Base-by-base conservation (phyloP, 2,113 vertebrate species). In the Eudorcas thomsonii region DNA sequence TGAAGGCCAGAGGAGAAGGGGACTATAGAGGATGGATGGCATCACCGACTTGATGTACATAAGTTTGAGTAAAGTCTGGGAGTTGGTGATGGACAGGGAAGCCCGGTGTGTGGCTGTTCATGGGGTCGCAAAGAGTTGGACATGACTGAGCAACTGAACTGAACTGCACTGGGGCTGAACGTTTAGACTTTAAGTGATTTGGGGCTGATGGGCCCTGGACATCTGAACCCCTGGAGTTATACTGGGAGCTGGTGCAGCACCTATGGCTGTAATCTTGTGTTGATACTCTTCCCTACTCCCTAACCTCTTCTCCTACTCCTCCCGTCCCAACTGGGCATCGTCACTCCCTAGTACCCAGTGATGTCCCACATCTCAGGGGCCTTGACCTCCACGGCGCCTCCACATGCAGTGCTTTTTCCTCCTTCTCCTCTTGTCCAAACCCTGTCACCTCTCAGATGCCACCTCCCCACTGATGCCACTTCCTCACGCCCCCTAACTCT, bases 21-120 rank as follows among this genome's bases (percentile, higher is more conserved):
- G 19, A 71, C 0, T 2, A 71, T 19, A 71, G 64, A 71, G n/a
- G n/a, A 39, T 39, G 67, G 10, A 71, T 23, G n/a, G 67, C n/a
- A 39, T 13, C 67, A 39, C n/a, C 5, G 0, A 39, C 67, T 39
- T 0, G 0, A 39, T 71, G n/a, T 5, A 39, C 67, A 39, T 23
- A 3, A 71, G 67, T 39, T 39, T 71, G 67, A 71, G 67, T 0
- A 1, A 71, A 10, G 19, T 39, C 67, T 0, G 0, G n/a, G 11
- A 71, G 67, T 6, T 71, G 67, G 67, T 71, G 19, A 71, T 23
- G n/a, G 67, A 71, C n/a, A 3, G 67, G n/a, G n/a, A 71, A 21
- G n/a, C 67, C 67, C 21, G 10, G 67, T 0, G 0, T 39, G 67
- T 0, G 0, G n/a, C n/a, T 23, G 19, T 39, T 19, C n/a, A 23